Percentiles rank a stretch among this genome's conserved stretches.
These are phyloP conservation scores for Drosophila leonis DNA, from an alignment of 2,888 invertebrate genomes.

Conservation along the genomic window DNA sequence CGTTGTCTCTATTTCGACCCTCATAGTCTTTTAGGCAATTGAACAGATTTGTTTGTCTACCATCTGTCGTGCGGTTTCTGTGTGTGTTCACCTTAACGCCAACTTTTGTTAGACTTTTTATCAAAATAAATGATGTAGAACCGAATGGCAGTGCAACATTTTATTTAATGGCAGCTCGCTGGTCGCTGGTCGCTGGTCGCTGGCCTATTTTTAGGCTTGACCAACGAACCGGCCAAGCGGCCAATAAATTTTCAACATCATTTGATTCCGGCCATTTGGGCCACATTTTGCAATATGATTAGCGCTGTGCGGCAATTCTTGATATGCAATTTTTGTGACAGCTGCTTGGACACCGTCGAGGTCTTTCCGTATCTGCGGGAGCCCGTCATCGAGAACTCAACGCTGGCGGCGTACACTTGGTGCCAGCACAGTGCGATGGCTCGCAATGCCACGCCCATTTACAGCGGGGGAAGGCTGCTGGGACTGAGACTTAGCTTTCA, in stretches of 20 bases:
- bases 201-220: slow-evolving; percentile 64
- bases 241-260: slow-evolving; percentile 81
- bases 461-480: slow-evolving; percentile 79
- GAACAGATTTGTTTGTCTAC: slow-evolving; percentile 4
- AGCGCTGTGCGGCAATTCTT: slow-evolving; percentile 25
- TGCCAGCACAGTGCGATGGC: slow-evolving; percentile 76
- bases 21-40: background rate
- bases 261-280: slow-evolving; percentile 53
- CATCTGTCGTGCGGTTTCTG: slow-evolving; percentile 14
- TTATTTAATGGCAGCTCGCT: slow-evolving; percentile 55
- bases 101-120: slow-evolving; percentile 76
- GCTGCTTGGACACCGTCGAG: slow-evolving; percentile 85
- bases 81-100: slow-evolving; percentile 69
- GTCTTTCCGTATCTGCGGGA: slow-evolving; percentile 85
- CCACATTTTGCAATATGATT: slow-evolving; percentile 47
- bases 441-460: slow-evolving; percentile 79
- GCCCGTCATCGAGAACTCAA: slow-evolving; percentile 84
- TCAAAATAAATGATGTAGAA: slow-evolving; percentile 77
- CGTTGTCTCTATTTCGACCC: background rate
- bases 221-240: slow-evolving; percentile 72
- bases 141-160: slow-evolving; percentile 52
- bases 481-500: slow-evolving; percentile 81
- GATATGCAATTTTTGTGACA: slow-evolving; percentile 66
- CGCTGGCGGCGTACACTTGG: slow-evolving; percentile 82
- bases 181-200: slow-evolving; percentile 22